Evolutionary conservation across 1,140 invertebrate species (phyloP).

Genomic region (Dinothrombium tinctorium): DNA sequence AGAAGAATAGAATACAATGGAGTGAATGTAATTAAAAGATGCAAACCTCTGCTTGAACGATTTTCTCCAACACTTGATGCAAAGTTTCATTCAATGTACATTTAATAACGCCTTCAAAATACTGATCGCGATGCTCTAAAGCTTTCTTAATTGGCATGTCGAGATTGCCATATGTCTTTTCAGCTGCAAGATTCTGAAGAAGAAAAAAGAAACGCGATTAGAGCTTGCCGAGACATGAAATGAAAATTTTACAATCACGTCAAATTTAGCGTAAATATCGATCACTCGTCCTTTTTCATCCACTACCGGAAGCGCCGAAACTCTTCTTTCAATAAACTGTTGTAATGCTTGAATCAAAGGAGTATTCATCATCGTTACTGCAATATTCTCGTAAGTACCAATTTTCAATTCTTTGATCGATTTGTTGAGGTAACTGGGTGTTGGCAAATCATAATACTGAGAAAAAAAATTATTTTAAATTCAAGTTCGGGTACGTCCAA

Average conservation of each 20-base stretch:
- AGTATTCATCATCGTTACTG: conserved; percentile 58
- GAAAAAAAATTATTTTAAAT: not conserved
- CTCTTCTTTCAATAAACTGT: conserved; percentile 82
- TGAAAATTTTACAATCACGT: conserved; percentile 74
- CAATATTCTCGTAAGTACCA: conserved; percentile 81
- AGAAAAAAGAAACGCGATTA: conserved; percentile 7
- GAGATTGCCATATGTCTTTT: conserved; percentile 98
- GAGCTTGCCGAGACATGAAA: not conserved
- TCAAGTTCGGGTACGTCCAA: not conserved
- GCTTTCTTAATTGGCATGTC: conserved; percentile 84
- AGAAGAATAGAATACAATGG: not conserved
- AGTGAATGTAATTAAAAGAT: not conserved
- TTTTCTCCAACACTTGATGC: conserved; percentile 63
- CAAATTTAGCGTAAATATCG: conserved; percentile 98
- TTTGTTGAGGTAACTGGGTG: conserved; percentile 68
- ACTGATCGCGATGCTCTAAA: conserved; percentile 77
- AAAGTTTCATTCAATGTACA: conserved; percentile 76
- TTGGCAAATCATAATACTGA: conserved; percentile 82
- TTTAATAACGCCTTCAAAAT: conserved; percentile 93
- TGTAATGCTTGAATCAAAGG: conserved; percentile 83
- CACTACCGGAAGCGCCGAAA: conserved; percentile 84
- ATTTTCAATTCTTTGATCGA: conserved; percentile 68
- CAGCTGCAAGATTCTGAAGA: conserved; percentile 82
- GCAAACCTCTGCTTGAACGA: conserved; percentile 76
- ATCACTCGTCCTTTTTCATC: conserved; percentile 67